Conservation (phyloP, 2,797 vertebrate species). For the Sebastes umbrosus region DNA sequence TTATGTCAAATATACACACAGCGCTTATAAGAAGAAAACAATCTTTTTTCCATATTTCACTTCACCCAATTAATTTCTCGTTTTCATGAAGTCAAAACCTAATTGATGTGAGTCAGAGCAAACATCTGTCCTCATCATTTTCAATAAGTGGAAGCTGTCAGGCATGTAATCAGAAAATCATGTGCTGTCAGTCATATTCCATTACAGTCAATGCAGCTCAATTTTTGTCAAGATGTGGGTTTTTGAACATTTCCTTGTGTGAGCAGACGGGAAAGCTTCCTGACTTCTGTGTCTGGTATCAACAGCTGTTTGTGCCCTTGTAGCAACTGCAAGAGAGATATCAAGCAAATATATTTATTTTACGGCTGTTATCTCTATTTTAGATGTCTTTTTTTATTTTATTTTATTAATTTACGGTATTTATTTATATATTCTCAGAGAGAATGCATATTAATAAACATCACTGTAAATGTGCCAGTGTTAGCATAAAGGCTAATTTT, state of each 20-base stretch:
- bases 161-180: constrained; percentile 85
- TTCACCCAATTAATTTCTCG: constrained; percentile 80
- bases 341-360: background rate
- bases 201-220: constrained; percentile 62
- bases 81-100: constrained; percentile 81
- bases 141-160: constrained; percentile 81
- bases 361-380: background rate
- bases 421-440: background rate
- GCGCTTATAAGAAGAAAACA: constrained; percentile 51
- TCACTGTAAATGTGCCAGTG: no score
- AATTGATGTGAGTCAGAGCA: constrained; percentile 78
- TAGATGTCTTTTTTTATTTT: background rate
- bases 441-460: background rate
- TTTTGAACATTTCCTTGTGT: constrained; percentile 57
- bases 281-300: constrained; percentile 42
- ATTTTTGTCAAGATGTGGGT: constrained; percentile 64
- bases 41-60: constrained; percentile 68
- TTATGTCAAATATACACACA: constrained; percentile 41
- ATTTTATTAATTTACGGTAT: background rate
- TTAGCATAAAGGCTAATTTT: no score
- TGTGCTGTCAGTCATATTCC: constrained; percentile 80
- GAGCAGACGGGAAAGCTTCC: constrained; percentile 49
- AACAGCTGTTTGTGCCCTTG: constrained; percentile 48
- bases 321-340: background rate
- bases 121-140: constrained; percentile 85